These are phyloP conservation scores for Eupeodes luniger DNA, from an alignment of 2,888 invertebrate genomes.

Conservation along the genomic window DNA sequence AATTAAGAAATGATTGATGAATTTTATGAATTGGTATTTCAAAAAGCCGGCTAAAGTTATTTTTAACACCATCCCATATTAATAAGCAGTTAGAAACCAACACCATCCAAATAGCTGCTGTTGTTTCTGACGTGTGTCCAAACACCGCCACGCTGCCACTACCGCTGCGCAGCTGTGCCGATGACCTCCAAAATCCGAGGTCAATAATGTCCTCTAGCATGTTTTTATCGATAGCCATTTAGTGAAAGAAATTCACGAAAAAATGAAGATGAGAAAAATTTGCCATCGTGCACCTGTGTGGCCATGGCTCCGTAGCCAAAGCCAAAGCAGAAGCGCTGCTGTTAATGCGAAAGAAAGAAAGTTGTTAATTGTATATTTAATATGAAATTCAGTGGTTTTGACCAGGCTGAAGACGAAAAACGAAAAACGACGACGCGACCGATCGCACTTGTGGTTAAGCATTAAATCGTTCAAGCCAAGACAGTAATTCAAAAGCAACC, in stretches of 20 bases:
- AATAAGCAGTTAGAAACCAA: conserved; percentile 12
- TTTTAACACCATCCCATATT: conserved; percentile 11
- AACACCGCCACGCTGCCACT: conserved; percentile 3
- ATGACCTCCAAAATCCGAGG: conserved; percentile 50
- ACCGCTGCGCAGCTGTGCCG: not conserved
- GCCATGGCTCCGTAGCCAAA: not conserved
- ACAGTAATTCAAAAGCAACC: conserved; percentile 11
- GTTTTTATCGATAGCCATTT: not conserved
- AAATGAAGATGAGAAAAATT: conserved; percentile 19
- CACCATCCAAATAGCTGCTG: conserved; percentile 9
- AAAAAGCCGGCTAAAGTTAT: conserved; percentile 18
- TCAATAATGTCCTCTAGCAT: conserved; percentile 11
- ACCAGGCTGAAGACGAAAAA: not conserved
- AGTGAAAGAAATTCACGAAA: conserved; percentile 2
- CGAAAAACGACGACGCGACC: not conserved
- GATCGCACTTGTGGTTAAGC: conserved; percentile 1
- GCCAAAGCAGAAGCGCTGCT: not conserved
- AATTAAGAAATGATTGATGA: conserved; percentile 62
- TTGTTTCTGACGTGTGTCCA: conserved; percentile 31
- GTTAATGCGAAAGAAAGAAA: conserved; percentile 50
- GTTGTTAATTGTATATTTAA: conserved; percentile 58
- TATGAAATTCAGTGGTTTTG: conserved; percentile 21
- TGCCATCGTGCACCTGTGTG: conserved; percentile 32
- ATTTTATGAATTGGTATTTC: conserved; percentile 11
- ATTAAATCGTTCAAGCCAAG: conserved; percentile 9